A percentile compares a stretch with the other conserved stretches of the same genome.
phyloP scores from a whole-genome alignment of 2,113 vertebrate species.

The human region GRCh38 chr7:77561001-77561500 shows the following conservation, averaged over 20 bases:
- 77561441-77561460: slow-evolving; percentile 36
- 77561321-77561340: background rate
- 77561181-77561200: no score
- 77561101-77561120: no score
- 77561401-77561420: background rate
- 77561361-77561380: background rate
- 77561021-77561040: background rate
- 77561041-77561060: background rate
- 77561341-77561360: background rate
- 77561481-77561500: slow-evolving; percentile 23
- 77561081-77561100: background rate
- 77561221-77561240: background rate
- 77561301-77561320: background rate
- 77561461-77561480: slow-evolving; percentile 18
- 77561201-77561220: no score
- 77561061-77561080: background rate
- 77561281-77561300: background rate
- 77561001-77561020: background rate
- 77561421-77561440: background rate
- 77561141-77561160: no score
- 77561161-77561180: no score
- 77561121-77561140: no score
- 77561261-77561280: background rate
- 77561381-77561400: slow-evolving; percentile 43
- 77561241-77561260: background rate